These are phyloP conservation scores for Anarrhichthys ocellatus DNA, from an alignment of 2,113 vertebrate genomes.

Conservation along the genomic window DNA sequence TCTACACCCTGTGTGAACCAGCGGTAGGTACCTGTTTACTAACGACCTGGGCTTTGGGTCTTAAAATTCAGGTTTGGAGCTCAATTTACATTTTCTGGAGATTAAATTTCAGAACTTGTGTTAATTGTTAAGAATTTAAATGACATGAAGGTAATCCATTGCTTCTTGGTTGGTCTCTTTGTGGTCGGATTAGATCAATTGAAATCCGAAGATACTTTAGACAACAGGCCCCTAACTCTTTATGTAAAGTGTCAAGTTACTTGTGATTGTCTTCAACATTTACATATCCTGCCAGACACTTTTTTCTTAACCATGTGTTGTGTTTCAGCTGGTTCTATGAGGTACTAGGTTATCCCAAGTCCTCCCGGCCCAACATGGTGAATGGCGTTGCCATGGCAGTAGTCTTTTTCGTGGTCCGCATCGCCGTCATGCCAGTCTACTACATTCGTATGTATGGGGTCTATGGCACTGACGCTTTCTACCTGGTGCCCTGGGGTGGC, in stretches of 20 bases:
- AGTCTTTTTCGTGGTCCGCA: slow-evolving; percentile 94
- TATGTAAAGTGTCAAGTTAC: neutral
- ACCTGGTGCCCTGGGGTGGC: slow-evolving; percentile 85
- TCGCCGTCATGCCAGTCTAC: slow-evolving; percentile 91
- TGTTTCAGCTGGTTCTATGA: slow-evolving; percentile 99
- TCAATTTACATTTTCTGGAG: neutral
- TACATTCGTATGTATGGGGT: slow-evolving; percentile 87
- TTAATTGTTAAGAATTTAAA: neutral
- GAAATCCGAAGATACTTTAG: neutral
- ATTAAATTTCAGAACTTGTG: neutral
- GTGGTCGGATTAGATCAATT: neutral
- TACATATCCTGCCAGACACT: neutral
- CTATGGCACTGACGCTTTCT: slow-evolving; percentile 92
- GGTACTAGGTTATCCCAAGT: slow-evolving; percentile 92
- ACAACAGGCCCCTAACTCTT: neutral
- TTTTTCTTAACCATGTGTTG: slow-evolving; percentile 62
- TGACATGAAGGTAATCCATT: neutral
- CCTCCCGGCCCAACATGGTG: slow-evolving; percentile 91
- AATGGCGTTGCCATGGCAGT: slow-evolving; percentile 95
- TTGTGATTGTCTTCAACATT: neutral
- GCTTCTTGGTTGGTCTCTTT: neutral
- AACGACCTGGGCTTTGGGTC: slow-evolving; percentile 5
- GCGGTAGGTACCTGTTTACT: slow-evolving; percentile 87
- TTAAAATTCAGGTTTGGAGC: neutral
- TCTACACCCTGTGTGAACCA: slow-evolving; percentile 99